phyloP scores from a whole-genome alignment of 30 jellyfish, hydroid and myxozoan genomes.

The Hydra vulgaris region DNA sequence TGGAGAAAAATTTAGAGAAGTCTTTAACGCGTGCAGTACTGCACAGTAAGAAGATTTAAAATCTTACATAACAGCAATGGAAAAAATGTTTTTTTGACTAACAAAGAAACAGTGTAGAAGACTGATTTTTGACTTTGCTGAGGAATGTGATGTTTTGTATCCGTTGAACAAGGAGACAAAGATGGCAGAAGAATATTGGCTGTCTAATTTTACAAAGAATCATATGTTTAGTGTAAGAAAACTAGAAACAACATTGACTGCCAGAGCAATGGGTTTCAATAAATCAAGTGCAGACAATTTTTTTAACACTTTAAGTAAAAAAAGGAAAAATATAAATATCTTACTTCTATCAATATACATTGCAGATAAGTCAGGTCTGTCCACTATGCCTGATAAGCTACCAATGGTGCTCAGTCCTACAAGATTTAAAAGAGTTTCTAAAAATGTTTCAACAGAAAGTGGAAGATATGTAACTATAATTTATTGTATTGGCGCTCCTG shows the following conservation, averaged over 20 bases:
- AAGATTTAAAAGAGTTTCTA: constrained; percentile 1
- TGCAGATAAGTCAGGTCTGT: not conserved
- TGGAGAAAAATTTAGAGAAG: not conserved
- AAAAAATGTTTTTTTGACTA: not conserved
- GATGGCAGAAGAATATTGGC: too few relatives aligned
- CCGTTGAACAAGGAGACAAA: too few relatives aligned
- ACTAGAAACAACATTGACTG: not conserved
- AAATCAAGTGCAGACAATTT: not conserved
- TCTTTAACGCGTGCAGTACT: not conserved
- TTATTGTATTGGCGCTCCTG: not conserved
- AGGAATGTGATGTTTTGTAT: not conserved
- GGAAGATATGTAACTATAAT: too few relatives aligned
- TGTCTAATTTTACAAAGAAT: not conserved
- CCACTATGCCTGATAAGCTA: not conserved
- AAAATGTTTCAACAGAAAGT: not conserved
- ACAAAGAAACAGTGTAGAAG: not conserved
- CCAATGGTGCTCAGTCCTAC: not conserved
- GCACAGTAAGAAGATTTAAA: not conserved
- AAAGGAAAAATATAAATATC: not conserved
- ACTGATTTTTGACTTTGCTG: not conserved
- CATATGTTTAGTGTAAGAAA: too few relatives aligned
- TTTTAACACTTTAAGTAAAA: not conserved
- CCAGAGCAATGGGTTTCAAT: not conserved
- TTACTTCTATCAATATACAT: not conserved
- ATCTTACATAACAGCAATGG: not conserved